Base-by-base conservation (phyloP, 1,140 invertebrate genomes). In the Drosophila erecta region DNA sequence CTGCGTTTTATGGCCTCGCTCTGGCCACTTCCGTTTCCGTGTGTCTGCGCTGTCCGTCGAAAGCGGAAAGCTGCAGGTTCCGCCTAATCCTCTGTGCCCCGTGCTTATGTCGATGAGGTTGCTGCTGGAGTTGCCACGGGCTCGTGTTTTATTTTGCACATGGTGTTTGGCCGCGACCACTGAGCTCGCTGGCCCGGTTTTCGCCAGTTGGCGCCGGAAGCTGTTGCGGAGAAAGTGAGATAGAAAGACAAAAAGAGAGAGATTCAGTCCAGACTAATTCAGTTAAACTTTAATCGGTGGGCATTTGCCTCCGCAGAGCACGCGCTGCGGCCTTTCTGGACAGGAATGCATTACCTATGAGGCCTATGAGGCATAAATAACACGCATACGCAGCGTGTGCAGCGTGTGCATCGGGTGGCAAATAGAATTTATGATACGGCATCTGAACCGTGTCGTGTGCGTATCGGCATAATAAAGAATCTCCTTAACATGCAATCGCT, bases 121-220 rank as follows among this genome's bases (percentile, higher is more conserved):
- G 66, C 14, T 58, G 54, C 33, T 64, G 66, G 40, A 46, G 65
- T 27, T 67, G 64, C 75, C 84, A 70, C 76, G 66, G 67, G 66
- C 49, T 59, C 79, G 62, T 76, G 76, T 77, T 87, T 89, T 89
- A 80, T 89, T 84, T 74, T 76, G 57, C 83, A 84, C 83, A 87
- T 87, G 77, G 78, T 87, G 74, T 76, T 72, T 51, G 58, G 75
- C 54, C 65, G 8, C 49, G 43, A 72, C 78, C 83, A 75, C 81
- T 71, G 58, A 64, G 49, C 44, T 51, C 59, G 49, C 51, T 46
- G 51, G 43, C 5, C 22, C 20, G 44, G 43, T 56, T 64, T 53
- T 58, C 35, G 58, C 50, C 69, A 75, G 83, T 62, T 85, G 81
- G 40, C 59, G 73, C 59, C 74, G 65, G 44, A 72, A 70, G 49